Evolutionary conservation across 2,113 vertebrate genomes (phyloP).

Genomic region (Grammatotria lemairii): DNA sequence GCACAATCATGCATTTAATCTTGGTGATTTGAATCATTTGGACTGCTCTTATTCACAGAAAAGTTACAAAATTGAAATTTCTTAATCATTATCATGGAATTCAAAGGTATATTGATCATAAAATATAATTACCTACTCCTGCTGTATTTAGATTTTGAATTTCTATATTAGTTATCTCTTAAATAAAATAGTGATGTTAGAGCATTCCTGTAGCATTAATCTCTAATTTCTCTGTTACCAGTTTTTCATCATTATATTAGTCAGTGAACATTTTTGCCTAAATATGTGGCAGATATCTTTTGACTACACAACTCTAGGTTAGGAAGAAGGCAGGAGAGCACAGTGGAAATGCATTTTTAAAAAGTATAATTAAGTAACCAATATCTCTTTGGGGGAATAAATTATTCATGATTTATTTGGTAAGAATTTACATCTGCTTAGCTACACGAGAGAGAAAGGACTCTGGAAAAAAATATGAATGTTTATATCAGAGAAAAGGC

Average conservation of each 20-base stretch:
- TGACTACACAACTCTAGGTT: not conserved
- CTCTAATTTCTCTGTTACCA: not conserved
- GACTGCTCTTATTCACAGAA: not conserved
- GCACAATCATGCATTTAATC: not conserved
- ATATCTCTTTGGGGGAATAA: slow-evolving; percentile 62
- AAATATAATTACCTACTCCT: not conserved
- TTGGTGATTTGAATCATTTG: not conserved
- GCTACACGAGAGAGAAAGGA: not conserved
- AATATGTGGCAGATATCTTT: not conserved
- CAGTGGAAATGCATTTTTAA: slow-evolving; percentile 54
- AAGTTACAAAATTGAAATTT: not conserved
- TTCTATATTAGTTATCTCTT: not conserved
- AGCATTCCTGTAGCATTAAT: not conserved
- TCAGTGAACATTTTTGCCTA: not conserved
- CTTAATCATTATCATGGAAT: not conserved
- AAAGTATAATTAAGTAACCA: slow-evolving; percentile 71
- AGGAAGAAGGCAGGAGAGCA: not conserved
- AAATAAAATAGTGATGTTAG: not conserved
- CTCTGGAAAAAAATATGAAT: not conserved
- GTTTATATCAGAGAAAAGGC: not conserved
- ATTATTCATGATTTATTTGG: slow-evolving; percentile 67
- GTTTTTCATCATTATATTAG: not conserved
- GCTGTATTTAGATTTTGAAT: not conserved
- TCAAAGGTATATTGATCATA: not conserved
- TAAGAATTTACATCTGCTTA: slow-evolving; percentile 48